These are phyloP conservation scores for Agrypnia vestita DNA, from an alignment of 1,140 invertebrate genomes.

Conservation along the genomic window DNA sequence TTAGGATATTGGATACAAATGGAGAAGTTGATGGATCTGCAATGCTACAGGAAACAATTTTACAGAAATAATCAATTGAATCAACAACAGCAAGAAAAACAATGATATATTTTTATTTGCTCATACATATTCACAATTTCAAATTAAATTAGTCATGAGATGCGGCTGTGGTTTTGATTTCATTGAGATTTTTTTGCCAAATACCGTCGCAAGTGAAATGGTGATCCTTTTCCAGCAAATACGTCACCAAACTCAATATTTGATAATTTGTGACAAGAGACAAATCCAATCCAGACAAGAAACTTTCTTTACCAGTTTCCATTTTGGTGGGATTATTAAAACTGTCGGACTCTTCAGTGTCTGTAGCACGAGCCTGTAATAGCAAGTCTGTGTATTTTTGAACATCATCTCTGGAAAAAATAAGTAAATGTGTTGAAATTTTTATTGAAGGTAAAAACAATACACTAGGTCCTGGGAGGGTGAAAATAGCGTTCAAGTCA, in stretches of 20 bases:
- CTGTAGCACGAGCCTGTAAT: background rate
- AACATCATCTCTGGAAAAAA: slow-evolving; percentile 4
- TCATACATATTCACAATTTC: background rate
- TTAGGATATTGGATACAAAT: too few species aligned
- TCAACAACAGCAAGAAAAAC: background rate
- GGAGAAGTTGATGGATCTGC: too few species aligned
- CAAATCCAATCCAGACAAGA: slow-evolving; percentile 5
- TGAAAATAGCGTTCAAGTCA: too few species aligned
- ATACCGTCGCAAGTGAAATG: slow-evolving; percentile 65
- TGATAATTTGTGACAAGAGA: slow-evolving; percentile 36
- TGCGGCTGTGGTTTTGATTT: background rate
- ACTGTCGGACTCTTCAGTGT: background rate
- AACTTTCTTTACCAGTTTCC: background rate
- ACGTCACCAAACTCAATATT: slow-evolving; percentile 62
- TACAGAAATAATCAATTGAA: too few species aligned
- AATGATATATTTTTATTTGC: background rate
- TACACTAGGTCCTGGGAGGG: too few species aligned
- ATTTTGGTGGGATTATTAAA: background rate
- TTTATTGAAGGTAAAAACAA: too few species aligned
- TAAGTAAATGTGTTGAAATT: too few species aligned
- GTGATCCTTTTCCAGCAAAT: slow-evolving; percentile 65
- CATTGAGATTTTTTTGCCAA: slow-evolving; percentile 57
- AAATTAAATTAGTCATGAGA: background rate
- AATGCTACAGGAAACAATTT: too few species aligned
- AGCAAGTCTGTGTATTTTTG: slow-evolving; percentile 7